Evolutionary conservation across 2,888 invertebrate genomes (phyloP).

Genomic region (Thyatira batis): DNA sequence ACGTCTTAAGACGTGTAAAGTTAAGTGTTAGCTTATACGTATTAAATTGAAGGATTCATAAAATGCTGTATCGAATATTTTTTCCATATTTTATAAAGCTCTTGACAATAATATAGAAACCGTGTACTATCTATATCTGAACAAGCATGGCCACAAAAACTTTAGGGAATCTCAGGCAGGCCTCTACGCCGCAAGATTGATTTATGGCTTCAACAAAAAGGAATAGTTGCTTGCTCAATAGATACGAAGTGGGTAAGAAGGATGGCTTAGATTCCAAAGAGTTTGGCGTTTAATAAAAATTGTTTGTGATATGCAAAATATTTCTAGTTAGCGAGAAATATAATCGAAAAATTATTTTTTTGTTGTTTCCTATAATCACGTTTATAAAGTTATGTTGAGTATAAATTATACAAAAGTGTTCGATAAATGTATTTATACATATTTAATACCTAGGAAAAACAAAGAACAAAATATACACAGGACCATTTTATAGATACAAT

Average conservation of each 20-base stretch:
- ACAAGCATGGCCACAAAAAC: slow-evolving; percentile 34
- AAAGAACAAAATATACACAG: background rate
- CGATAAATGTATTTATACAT: too few species aligned
- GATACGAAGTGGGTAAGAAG: slow-evolving; percentile 2
- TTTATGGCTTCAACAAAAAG: slow-evolving; percentile 42
- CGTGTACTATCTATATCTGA: slow-evolving; percentile 24
- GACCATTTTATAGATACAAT: background rate
- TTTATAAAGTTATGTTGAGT: too few species aligned
- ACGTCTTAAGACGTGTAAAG: too few species aligned
- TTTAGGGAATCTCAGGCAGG: slow-evolving; percentile 37
- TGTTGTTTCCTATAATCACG: too few species aligned
- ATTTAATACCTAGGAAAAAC: too few species aligned
- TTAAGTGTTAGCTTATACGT: too few species aligned
- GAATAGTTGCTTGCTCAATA: slow-evolving; percentile 20
- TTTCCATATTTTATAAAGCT: background rate
- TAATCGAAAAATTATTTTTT: too few species aligned
- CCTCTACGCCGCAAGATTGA: slow-evolving; percentile 42
- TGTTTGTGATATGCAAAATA: background rate
- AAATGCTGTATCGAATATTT: too few species aligned
- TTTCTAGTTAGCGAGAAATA: background rate
- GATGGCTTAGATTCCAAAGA: slow-evolving; percentile 7
- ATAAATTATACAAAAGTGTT: too few species aligned
- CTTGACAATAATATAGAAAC: background rate
- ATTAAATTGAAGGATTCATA: too few species aligned
- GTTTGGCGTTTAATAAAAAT: slow-evolving; percentile 2